phyloP scores from a whole-genome alignment of 2,113 vertebrate species.

The Colistium nudipinnis region DNA sequence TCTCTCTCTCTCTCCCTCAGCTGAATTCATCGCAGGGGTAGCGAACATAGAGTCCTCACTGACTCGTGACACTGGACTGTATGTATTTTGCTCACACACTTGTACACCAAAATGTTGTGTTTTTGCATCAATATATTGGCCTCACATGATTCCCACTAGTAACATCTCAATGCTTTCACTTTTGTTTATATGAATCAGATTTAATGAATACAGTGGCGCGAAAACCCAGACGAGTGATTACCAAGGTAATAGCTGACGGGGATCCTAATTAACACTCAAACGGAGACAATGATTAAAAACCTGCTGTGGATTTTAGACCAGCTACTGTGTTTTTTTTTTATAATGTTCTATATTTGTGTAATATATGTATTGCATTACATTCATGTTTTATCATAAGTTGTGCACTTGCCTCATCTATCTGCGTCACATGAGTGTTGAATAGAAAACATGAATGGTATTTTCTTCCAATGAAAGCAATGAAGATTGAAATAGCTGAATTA shows the following conservation, averaged over 20 bases:
- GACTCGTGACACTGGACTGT: constrained; percentile 17
- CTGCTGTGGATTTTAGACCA: background rate
- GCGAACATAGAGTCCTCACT: constrained; percentile 13
- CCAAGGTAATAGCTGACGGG: constrained; percentile 20
- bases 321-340: background rate
- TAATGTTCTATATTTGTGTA: background rate
- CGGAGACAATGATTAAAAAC: background rate
- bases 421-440: background rate
- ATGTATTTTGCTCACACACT: constrained; percentile 18
- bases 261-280: background rate
- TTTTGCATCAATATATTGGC: background rate
- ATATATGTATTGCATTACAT: background rate
- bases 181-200: background rate
- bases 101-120: background rate
- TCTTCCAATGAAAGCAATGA: too few species aligned
- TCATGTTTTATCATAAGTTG: background rate
- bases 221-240: constrained; percentile 13
- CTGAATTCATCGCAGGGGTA: constrained; percentile 33
- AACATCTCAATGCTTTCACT: background rate
- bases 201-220: background rate
- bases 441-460: too few species aligned
- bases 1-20: constrained; percentile 31
- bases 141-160: background rate
- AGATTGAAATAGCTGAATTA: too few species aligned
- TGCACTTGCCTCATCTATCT: background rate